phyloP scores from a whole-genome alignment of 2,113 vertebrate genomes.

The Fregata magnificens region DNA sequence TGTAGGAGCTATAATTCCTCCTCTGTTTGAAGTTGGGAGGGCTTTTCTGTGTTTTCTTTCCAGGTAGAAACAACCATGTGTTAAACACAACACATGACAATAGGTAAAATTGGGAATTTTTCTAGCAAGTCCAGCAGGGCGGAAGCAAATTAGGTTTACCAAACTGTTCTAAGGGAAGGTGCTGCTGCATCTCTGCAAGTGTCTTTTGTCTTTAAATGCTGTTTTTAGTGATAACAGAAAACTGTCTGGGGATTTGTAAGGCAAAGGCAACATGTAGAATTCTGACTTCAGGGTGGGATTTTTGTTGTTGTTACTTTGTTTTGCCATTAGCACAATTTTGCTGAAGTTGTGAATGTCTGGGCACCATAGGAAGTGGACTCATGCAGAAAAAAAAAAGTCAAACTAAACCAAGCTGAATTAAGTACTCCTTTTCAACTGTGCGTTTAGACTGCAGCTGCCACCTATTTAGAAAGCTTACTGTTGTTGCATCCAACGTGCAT shows the following conservation, averaged over 20 bases:
- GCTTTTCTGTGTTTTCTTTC: background rate
- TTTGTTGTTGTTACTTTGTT: background rate
- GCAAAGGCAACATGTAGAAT: background rate
- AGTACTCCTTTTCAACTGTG: background rate
- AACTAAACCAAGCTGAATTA: background rate
- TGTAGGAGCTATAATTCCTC: background rate
- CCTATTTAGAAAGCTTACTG: background rate
- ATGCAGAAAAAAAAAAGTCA: background rate
- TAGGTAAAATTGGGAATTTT: background rate
- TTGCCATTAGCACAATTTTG: background rate
- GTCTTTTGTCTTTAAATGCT: background rate
- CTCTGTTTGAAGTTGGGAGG: background rate
- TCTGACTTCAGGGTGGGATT: background rate
- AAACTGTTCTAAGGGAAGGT: background rate
- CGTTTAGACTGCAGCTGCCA: background rate
- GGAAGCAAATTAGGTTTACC: background rate
- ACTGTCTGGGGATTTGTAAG: background rate
- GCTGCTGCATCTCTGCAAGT: background rate
- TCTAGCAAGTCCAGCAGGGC: background rate
- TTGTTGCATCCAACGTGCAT: background rate
- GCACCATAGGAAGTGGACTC: background rate
- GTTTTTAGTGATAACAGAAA: background rate
- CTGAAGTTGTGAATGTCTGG: background rate
- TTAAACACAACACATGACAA: background rate
- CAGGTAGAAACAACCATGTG: background rate